Evolutionary conservation across 2,797 vertebrate species (phyloP), one percentile per base, ranked within the genome.

Genomic region (Naso thynnoides): DNA sequence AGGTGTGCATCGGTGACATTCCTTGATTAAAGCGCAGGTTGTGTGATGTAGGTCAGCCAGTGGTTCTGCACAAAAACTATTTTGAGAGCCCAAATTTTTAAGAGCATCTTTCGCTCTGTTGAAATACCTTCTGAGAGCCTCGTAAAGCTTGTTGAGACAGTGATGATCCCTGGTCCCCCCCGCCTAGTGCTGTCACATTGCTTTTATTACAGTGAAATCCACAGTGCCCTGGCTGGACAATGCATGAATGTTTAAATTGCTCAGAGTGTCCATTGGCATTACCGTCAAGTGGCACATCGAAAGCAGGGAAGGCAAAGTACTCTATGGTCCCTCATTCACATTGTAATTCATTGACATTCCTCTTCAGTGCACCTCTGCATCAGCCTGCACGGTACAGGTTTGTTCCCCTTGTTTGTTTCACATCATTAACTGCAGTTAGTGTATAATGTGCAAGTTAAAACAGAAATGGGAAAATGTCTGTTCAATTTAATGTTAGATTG

Each of bases 231-330:
- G 89, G 92, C 90, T 91, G 94, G 95, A 96, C 95, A 96, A 95
- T 95, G 89, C 94, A 95, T 91, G 92, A 95, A 95, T 95, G 95
- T 96, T 95, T 95, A 96, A 96, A 96, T 96, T 95, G 93, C 94
- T 94, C 88, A 83, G 89, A 90, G 91, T 89, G 95, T 95, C 95
- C 94, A 92, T 93, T 87, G 92, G 92, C 91, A 96, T 96, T 95
- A 96, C 57, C 90, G 63, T 96, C 95, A 95, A 93, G 90, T 88
- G 88, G 88, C 88, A 86, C 91, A 94, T 94, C 91, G 85, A 91
- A 94, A 93, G 81, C 90, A 86, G 86, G 68, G 70, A 76, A 79
- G 73, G 81, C 80, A 82, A 80, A 89, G 82, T 62, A 74, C 86
- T 90, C 86, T 53, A 78, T 70, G 68, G 78, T 81, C 73, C 74